Evolutionary conservation across 64 coral and sea anemone species (phyloP), one percentile per base, ranked within the genome.

Genomic region (Montipora cactus): DNA sequence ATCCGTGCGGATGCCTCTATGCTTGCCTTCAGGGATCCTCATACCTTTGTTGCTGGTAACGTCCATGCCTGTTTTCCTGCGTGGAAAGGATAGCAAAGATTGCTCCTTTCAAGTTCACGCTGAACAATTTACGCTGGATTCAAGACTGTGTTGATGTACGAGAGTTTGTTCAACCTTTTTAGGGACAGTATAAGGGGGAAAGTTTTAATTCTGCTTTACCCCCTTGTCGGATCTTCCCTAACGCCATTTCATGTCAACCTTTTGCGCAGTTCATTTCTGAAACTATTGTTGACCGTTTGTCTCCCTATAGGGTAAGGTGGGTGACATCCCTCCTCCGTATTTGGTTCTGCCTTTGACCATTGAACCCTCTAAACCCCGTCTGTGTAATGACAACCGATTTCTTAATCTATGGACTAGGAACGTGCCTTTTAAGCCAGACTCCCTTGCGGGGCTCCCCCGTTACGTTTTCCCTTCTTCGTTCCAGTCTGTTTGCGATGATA

Each of bases 1-100:
- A 52, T 18, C 7, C n/a, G 49, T 55, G 79, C 79, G 4, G 7
- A 58, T 2, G 49, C 47, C 79, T 76, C 69, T 51, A 89, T 76
- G 73, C 68, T 76, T n/a, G 22, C 55, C 22, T 76, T 77, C 87
- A 77, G 47, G 55, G 87, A 77, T 44, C 76, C 46, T 44, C 3
- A 67, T 46, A 18, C 62, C 23, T 90, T 90, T 64, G 89, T 90
- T 46, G 77, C 89, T 37, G 89, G 58, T 66, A 81, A 80, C 46
- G 12, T 90, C 18, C 77, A 90, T 66, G 11, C 7, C 37, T 22
- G 57, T 9, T 62, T 68, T 55, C 55, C 21, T 66, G 25, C 45
- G 37, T 90, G 77, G 58, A 77, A 50, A 22, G n/a, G 1, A 68
- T 90, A 2, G 20, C 58, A 8, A 64, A 61, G 18, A 18, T 80